Percentiles rank a stretch among this genome's conserved stretches.
phyloP scores from a whole-genome alignment of 1,140 invertebrate genomes.

The Leptopilina boulardi region DNA sequence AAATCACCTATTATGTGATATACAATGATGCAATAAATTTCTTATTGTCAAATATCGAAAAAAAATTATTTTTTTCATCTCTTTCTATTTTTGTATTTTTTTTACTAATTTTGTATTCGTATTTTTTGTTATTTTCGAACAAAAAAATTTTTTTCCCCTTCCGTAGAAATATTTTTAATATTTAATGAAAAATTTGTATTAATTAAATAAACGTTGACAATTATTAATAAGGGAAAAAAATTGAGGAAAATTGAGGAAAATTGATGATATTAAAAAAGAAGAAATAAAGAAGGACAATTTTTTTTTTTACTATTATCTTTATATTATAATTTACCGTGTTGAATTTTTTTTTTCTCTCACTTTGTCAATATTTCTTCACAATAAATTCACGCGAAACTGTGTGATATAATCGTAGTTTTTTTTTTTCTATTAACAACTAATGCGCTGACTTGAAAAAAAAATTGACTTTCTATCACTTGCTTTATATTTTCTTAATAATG shows the following conservation, averaged over 20 bases:
- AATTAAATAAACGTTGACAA: no score
- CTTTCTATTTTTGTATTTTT: background rate
- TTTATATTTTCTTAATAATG: constrained; percentile 18
- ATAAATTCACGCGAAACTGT: constrained; percentile 38
- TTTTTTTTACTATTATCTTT: background rate
- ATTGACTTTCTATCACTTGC: constrained; percentile 55
- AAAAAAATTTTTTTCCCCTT: no score
- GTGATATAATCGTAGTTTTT: constrained; percentile 36
- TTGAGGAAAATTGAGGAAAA: no score
- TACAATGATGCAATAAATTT: background rate
- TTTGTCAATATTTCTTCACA: constrained; percentile 39
- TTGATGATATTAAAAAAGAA: no score
- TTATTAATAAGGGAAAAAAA: no score
- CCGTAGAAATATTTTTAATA: no score
- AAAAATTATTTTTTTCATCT: background rate
- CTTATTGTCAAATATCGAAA: background rate
- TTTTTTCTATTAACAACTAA: constrained; percentile 6
- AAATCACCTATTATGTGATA: constrained; percentile 27
- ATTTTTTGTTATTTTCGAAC: no score
- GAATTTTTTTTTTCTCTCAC: background rate
- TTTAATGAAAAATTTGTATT: no score
- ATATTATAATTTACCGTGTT: background rate
- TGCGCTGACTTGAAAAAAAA: constrained; percentile 46
- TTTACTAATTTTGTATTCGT: no score
- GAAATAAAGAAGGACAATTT: no score